These are phyloP conservation scores for Hydrotaea diabolus DNA, from an alignment of 2,888 invertebrate species.

Conservation along the genomic window DNA sequence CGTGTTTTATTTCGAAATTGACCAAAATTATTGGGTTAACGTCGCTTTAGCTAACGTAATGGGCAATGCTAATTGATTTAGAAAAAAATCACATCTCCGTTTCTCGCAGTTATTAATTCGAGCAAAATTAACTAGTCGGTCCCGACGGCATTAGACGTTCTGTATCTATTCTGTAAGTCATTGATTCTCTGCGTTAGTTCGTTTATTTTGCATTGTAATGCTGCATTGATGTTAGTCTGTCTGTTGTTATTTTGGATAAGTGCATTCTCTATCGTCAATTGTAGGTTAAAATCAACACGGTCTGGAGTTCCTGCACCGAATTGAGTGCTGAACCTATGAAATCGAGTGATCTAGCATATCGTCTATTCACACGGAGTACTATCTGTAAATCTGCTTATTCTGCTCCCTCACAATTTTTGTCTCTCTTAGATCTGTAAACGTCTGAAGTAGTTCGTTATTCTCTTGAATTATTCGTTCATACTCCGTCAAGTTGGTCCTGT, in stretches of 20 bases:
- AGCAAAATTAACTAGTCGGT: neutral
- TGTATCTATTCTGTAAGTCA: neutral
- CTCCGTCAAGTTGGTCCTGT: constrained; percentile 30
- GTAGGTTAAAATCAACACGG: neutral
- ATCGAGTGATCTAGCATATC: constrained; percentile 6
- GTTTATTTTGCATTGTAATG: no score
- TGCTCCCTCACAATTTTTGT: constrained; percentile 9
- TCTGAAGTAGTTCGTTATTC: constrained; percentile 1
- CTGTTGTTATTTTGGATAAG: no score
- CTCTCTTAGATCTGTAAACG: neutral
- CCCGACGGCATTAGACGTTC: neutral
- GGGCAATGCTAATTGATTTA: no score
- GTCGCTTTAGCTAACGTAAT: constrained; percentile 25
- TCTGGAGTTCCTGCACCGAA: neutral
- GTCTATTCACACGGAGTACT: neutral
- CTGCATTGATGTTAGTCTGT: no score
- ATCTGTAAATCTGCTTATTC: constrained; percentile 14
- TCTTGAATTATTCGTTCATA: constrained; percentile 11
- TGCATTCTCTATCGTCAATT: no score
- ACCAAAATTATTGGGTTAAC: constrained; percentile 39
- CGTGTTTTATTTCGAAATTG: neutral
- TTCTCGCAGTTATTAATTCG: neutral
- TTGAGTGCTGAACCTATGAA: constrained; percentile 34
- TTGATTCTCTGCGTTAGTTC: no score
- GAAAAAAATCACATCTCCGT: constrained; percentile 11